Evolutionary conservation across 2,113 vertebrate genomes (phyloP).

Genomic region (Larimichthys polyactis): DNA sequence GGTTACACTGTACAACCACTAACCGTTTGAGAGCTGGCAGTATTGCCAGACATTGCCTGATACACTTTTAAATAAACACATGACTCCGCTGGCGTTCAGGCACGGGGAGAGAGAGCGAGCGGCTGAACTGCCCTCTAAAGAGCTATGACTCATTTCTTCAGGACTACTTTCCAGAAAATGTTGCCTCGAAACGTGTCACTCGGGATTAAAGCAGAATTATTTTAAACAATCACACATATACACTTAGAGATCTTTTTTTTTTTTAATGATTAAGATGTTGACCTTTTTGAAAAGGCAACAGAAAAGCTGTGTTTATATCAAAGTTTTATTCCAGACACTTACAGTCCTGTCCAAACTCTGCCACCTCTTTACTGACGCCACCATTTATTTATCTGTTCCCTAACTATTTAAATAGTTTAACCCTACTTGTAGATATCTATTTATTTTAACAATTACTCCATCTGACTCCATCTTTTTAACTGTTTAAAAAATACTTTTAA

Average conservation of each 20-base stretch:
- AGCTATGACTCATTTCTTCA: constrained; percentile 58
- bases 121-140: constrained; percentile 7
- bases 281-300: background rate
- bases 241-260: background rate
- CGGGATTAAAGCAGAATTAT: background rate
- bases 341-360: background rate
- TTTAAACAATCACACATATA: constrained; percentile 8
- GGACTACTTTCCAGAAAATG: constrained; percentile 25
- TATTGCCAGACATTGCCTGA: constrained; percentile 16
- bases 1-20: constrained; percentile 20
- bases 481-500: background rate
- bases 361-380: background rate
- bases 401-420: background rate
- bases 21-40: constrained; percentile 19
- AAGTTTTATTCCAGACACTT: background rate
- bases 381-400: background rate
- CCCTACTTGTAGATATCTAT: background rate
- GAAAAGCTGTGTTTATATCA: background rate
- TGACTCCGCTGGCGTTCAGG: constrained; percentile 13
- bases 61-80: constrained; percentile 44
- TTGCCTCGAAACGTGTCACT: constrained; percentile 44
- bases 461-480: background rate
- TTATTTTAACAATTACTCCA: background rate
- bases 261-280: background rate
- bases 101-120: background rate